These are phyloP conservation scores for Formicarius rufipectus DNA, from an alignment of 2,113 vertebrate genomes.

Conservation along the genomic window DNA sequence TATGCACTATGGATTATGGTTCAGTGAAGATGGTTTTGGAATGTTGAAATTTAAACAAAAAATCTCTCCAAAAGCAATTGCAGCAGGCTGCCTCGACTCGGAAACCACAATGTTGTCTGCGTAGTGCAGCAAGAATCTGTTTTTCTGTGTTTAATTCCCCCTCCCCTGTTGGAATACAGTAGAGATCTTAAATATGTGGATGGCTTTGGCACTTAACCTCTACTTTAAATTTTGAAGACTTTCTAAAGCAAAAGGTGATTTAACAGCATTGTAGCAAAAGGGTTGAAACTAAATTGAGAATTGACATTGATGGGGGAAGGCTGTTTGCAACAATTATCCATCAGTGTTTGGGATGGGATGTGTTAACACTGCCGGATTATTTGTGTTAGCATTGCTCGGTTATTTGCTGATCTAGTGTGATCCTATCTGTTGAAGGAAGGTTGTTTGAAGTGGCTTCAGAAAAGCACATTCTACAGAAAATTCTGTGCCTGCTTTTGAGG, in stretches of 20 bases:
- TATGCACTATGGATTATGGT: background rate
- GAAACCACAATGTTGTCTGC: constrained; percentile 5
- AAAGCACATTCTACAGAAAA: constrained; percentile 8
- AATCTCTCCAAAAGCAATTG: background rate
- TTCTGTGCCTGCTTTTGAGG: background rate
- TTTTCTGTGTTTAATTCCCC: constrained; percentile 16
- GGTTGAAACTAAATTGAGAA: background rate
- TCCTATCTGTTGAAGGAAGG: background rate
- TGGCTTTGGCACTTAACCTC: background rate
- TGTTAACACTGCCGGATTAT: background rate
- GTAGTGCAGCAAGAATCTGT: background rate
- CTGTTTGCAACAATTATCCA: background rate
- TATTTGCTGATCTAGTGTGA: background rate
- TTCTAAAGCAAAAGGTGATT: background rate
- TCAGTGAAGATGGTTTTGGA: background rate
- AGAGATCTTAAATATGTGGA: background rate
- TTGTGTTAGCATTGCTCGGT: background rate
- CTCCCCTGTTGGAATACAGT: rapidly evolving
- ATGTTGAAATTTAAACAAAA: background rate
- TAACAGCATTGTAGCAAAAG: background rate
- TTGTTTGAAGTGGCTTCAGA: background rate
- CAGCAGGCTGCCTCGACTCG: background rate
- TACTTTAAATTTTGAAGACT: background rate
- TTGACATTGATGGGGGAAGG: background rate
- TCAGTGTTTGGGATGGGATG: background rate